Base-by-base conservation (phyloP, 2,888 invertebrate genomes). In the Mystacides longicornis region DNA sequence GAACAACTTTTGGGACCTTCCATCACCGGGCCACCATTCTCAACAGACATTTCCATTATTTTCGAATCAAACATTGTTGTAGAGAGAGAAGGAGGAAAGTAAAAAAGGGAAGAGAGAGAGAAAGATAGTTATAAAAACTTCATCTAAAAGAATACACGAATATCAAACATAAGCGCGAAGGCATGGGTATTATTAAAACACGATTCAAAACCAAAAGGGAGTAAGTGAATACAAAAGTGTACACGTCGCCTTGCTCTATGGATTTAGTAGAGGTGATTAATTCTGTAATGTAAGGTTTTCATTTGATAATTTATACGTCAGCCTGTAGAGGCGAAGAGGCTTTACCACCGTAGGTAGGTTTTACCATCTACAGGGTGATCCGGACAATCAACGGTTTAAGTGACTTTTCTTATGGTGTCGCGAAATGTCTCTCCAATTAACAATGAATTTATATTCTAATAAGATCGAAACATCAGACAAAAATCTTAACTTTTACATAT, bases 301-400 rank as follows among this genome's bases (percentile, higher is more conserved):
- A 45, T 45, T 45, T 21, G 45, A 45, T 45, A 45, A 45, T 45
- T 45, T 45, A 45, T 45, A 45, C 45, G 45, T 45, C 20, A 45
- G 45, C 37, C 37, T 37, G 3, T 37, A 3, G 37, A 37, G 37
- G 37, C 37, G 37, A 37, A 16, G 37, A 37, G 37, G 16, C 16
- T n/a, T n/a, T n/a, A n/a, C n/a, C n/a, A n/a, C n/a, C n/a, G n/a
- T n/a, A n/a, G n/a, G n/a, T n/a, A n/a, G n/a, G n/a, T n/a, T n/a
- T n/a, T 7, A 4, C 37, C 16, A 7, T 16, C 7, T 14, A 37
- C 37, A 37, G 37, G 37, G 16, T 37, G 37, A 37, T 37, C 37
- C n/a, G n/a, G n/a, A n/a, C n/a, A n/a, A n/a, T n/a, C n/a, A n/a
- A n/a, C n/a, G n/a, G n/a, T n/a, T n/a, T n/a, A n/a, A n/a, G n/a